These are phyloP conservation scores for Antidorcas marsupialis DNA, from an alignment of 2,113 vertebrate genomes.

Conservation along the genomic window DNA sequence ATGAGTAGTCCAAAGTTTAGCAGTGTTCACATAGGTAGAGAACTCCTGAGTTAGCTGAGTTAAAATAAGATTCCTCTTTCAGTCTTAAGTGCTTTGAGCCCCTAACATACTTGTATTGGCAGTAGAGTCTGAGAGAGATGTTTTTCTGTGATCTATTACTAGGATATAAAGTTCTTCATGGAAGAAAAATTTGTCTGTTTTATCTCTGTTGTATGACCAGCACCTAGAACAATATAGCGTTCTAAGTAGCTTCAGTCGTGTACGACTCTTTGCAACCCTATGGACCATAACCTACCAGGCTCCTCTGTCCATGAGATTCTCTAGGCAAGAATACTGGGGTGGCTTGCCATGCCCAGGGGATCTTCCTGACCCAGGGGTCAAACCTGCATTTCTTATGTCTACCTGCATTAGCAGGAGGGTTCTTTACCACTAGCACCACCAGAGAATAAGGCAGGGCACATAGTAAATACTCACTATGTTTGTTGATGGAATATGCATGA, in stretches of 20 bases:
- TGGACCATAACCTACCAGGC: background rate
- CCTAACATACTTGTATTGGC: background rate
- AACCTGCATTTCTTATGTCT: background rate
- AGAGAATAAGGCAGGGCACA: background rate
- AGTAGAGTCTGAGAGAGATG: background rate
- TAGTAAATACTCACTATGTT: background rate
- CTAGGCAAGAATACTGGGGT: background rate
- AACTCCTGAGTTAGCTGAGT: background rate
- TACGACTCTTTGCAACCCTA: background rate
- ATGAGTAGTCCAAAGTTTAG: background rate
- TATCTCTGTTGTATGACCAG: background rate
- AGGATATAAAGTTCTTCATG: background rate
- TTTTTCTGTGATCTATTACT: background rate
- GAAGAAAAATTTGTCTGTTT: background rate
- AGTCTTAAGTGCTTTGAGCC: background rate
- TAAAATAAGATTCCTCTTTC: background rate
- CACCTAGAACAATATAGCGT: background rate
- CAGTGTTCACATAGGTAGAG: background rate
- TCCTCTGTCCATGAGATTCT: background rate
- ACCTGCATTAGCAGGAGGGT: background rate
- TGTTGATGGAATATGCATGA: background rate
- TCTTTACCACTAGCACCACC: background rate
- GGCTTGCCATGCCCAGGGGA: background rate
- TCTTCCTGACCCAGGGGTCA: background rate
- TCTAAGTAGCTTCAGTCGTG: background rate